Evolutionary conservation across 1,140 invertebrate species (phyloP).

Genomic region (Agraylea sexmaculata): DNA sequence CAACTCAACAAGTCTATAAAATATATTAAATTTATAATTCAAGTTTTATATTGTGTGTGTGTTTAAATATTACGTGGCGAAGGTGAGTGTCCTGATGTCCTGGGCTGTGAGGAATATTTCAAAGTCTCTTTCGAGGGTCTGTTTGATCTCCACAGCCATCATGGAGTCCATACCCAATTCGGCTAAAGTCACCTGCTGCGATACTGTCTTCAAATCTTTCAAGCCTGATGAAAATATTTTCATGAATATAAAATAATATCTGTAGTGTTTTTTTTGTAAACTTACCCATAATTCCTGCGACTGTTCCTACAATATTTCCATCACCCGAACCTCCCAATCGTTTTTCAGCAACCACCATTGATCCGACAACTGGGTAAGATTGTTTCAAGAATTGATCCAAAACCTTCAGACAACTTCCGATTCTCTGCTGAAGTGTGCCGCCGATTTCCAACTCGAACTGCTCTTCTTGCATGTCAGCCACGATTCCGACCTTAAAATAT

Average conservation of each 20-base stretch:
- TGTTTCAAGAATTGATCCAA: constrained; percentile 58
- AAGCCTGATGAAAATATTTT: constrained; percentile 26
- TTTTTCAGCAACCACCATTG: constrained; percentile 69
- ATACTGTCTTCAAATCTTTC: constrained; percentile 39
- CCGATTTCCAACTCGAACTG: constrained; percentile 63
- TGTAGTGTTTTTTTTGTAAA: constrained; percentile 1
- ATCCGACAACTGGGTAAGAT: constrained; percentile 53
- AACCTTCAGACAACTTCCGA: constrained; percentile 61
- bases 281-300: constrained; percentile 51
- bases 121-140: constrained; percentile 71
- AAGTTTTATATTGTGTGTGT: too few species aligned
- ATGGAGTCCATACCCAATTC: constrained; percentile 85
- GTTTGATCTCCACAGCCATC: constrained; percentile 82
- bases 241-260: neutral
- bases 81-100: constrained; percentile 57
- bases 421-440: constrained; percentile 75
- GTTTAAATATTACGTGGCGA: constrained; percentile 37
- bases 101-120: constrained; percentile 66
- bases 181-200: constrained; percentile 50
- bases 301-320: constrained; percentile 50
- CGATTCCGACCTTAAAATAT: constrained; percentile 47
- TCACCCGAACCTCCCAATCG: constrained; percentile 39
- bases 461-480: constrained; percentile 73
- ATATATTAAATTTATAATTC: too few species aligned
- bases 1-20: constrained; percentile 47